A percentile compares a stretch with the other conserved stretches of the same genome.
phyloP scores from a whole-genome alignment of 92 coral and sea anemone genomes.

The Muricea muricata region DNA sequence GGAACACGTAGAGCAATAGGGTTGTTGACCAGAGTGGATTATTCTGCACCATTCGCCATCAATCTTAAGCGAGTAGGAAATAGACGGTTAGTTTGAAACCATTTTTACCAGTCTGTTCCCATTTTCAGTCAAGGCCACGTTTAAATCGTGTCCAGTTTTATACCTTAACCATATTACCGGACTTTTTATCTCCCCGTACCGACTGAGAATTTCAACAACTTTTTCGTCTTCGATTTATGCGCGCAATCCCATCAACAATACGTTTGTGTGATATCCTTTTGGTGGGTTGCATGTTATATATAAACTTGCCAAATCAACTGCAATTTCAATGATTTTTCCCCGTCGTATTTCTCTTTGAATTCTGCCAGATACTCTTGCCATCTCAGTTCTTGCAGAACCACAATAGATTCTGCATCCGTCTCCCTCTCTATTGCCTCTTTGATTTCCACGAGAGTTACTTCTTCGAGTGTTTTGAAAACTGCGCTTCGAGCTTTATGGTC shows the following conservation, averaged over 20 bases:
- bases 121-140: constrained; percentile 54
- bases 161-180: constrained; percentile 40
- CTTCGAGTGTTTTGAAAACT: not conserved
- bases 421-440: not conserved
- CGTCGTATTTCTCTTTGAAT: not conserved
- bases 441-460: not conserved
- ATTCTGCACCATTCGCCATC: constrained; percentile 36
- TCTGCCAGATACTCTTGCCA: not conserved
- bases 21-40: constrained; percentile 14
- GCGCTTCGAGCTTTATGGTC: not conserved
- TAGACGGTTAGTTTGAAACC: not conserved
- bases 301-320: not conserved
- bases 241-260: not conserved
- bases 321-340: not conserved
- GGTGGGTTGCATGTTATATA: not conserved
- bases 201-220: not conserved
- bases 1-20: not conserved
- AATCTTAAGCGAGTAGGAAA: constrained; percentile 15
- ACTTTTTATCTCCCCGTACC: constrained; percentile 27
- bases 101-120: constrained; percentile 41
- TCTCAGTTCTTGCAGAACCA: not conserved
- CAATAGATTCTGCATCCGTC: not conserved
- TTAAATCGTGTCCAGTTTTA: constrained; percentile 33
- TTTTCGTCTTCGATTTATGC: not conserved
- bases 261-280: not conserved